phyloP scores from a whole-genome alignment of 2,888 invertebrate species.

The Pristionchus fissidentatus region DNA sequence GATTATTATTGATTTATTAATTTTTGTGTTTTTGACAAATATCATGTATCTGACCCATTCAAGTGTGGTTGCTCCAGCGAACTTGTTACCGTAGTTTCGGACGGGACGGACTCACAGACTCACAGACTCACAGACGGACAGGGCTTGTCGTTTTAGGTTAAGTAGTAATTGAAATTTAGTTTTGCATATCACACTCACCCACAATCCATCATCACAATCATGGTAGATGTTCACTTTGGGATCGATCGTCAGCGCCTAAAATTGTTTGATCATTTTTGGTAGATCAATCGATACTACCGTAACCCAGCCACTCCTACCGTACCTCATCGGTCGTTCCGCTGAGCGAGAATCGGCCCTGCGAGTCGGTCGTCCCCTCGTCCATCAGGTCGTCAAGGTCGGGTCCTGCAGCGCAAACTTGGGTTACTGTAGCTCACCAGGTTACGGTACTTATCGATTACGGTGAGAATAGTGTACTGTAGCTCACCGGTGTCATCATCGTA shows the following conservation, averaged over 20 bases:
- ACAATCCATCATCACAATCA: slow-evolving; percentile 50
- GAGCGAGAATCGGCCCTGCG: slow-evolving; percentile 33
- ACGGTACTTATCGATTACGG: background rate
- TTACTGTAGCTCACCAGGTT: background rate
- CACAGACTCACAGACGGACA: too few species aligned
- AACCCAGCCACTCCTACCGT: too few species aligned
- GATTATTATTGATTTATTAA: too few species aligned
- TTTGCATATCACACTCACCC: slow-evolving; percentile 27
- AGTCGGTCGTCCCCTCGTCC: slow-evolving; percentile 36
- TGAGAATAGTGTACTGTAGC: background rate
- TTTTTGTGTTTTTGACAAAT: too few species aligned
- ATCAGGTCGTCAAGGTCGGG: slow-evolving; percentile 49
- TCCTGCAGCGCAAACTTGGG: slow-evolving; percentile 4
- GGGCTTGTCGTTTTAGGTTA: background rate
- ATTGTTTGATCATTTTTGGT: too few species aligned
- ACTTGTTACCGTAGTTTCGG: too few species aligned
- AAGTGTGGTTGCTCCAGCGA: too few species aligned
- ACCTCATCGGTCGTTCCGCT: slow-evolving; percentile 7
- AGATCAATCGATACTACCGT: slow-evolving; percentile 12
- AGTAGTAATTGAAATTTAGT: background rate
- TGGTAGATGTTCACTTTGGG: slow-evolving; percentile 51
- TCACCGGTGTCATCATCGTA: slow-evolving; percentile 19
- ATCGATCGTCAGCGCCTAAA: slow-evolving; percentile 43
- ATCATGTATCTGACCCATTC: too few species aligned
- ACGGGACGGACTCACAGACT: too few species aligned